phyloP scores from a whole-genome alignment of 1,140 invertebrate genomes.

The Nasonia vitripennis region DNA sequence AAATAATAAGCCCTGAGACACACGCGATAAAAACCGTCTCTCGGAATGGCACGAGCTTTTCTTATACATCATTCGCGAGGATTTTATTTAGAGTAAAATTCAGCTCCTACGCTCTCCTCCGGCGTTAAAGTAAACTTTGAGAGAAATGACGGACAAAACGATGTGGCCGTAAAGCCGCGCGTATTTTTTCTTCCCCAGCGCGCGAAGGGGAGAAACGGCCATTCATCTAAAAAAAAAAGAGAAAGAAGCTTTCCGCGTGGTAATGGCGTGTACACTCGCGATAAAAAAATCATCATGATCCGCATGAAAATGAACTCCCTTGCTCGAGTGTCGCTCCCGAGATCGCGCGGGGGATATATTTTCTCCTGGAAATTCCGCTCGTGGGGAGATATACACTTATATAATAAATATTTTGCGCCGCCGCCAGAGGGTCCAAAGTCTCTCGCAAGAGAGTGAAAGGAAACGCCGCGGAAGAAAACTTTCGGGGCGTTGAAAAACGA shows the following conservation, averaged over 20 bases:
- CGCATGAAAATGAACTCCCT: slow-evolving; percentile 50
- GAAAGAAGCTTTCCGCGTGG: slow-evolving; percentile 52
- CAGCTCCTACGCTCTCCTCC: neutral
- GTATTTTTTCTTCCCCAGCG: slow-evolving; percentile 24
- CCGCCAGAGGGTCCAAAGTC: neutral
- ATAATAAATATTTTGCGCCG: slow-evolving; percentile 16
- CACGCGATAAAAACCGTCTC: neutral
- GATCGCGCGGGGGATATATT: neutral
- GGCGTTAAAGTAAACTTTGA: slow-evolving; percentile 13
- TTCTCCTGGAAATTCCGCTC: neutral
- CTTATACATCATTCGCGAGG: neutral
- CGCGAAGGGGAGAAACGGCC: slow-evolving; percentile 19
- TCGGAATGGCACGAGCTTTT: neutral
- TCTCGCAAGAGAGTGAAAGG: neutral
- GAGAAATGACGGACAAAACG: slow-evolving; percentile 37
- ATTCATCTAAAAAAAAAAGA: slow-evolving; percentile 49
- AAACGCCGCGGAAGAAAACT: slow-evolving; percentile 10
- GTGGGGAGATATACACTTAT: neutral
- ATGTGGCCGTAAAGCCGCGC: slow-evolving; percentile 23
- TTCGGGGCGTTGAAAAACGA: slow-evolving; percentile 17
- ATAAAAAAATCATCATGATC: slow-evolving; percentile 53
- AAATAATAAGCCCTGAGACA: neutral
- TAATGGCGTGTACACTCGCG: slow-evolving; percentile 49
- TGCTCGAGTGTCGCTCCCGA: neutral
- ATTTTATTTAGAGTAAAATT: slow-evolving; percentile 28